These are phyloP conservation scores for Lepetodrilus schrolli DNA, from an alignment of 2,888 invertebrate genomes.

Conservation along the genomic window DNA sequence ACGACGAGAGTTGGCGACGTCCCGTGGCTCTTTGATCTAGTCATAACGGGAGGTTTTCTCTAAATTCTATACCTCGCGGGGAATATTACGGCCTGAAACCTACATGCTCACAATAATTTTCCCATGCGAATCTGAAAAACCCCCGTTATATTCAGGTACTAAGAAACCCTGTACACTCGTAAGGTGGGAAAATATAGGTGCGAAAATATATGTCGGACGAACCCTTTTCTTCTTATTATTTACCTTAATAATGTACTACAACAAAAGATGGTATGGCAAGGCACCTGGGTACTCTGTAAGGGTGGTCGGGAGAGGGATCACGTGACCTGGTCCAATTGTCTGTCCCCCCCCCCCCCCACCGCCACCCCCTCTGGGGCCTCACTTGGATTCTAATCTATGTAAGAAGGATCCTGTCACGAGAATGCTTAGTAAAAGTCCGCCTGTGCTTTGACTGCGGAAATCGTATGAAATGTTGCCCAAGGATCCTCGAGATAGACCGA, in stretches of 20 bases:
- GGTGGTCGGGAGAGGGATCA: slow-evolving; percentile 14
- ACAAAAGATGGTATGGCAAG: neutral
- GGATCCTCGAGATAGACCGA: neutral
- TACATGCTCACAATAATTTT: neutral
- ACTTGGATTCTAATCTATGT: slow-evolving; percentile 16
- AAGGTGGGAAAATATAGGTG: slow-evolving; percentile 14
- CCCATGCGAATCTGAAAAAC: neutral
- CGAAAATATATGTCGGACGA: slow-evolving; percentile 23
- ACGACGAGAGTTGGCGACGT: neutral
- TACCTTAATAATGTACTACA: slow-evolving; percentile 14
- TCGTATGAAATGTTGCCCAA: neutral
- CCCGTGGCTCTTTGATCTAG: neutral
- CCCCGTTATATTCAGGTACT: neutral
- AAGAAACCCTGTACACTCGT: slow-evolving; percentile 4
- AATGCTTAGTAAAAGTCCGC: neutral
- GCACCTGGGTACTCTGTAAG: slow-evolving; percentile 10
- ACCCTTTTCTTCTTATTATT: neutral
- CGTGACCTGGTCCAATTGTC: slow-evolving; percentile 4
- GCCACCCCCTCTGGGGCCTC: neutral
- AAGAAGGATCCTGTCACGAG: slow-evolving; percentile 1
- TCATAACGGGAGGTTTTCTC: slow-evolving; percentile 20
- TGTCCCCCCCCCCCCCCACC: too few relatives aligned
- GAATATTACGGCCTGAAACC: neutral
- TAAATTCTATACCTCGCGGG: neutral
- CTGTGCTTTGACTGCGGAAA: neutral